Evolutionary conservation across 30 jellyfish, hydroid and myxozoan genomes (phyloP), one percentile per base, ranked within the genome.

Genomic region (Turritopsis rubra): DNA sequence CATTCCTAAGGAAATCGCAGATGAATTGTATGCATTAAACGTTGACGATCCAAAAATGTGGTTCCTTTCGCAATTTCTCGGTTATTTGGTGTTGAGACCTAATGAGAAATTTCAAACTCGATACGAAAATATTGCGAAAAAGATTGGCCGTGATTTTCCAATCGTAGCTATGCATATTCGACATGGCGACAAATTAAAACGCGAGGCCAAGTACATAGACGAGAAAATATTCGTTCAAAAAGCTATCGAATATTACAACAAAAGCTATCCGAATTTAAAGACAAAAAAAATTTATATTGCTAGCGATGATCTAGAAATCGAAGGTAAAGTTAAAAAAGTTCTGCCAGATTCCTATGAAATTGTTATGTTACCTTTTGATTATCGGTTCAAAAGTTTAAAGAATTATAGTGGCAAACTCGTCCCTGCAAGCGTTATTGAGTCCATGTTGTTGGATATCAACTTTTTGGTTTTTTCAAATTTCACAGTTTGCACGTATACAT

Each of bases 151-250:
- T 5, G 60, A 41, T 41, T 41, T 41, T 41, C 88, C 88, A 21
- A 53, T 53, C 17, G 85, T 81, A 18, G 66, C 82, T 17, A 81
- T 81, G 29, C 88, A 81, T 31, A 81, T 81, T 28, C 26, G 88
- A 54, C 88, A 81, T 26, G 88, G 88, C 27, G 88, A 81, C 65
- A 81, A 81, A 66, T 22, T 81, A 21, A 52, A 7, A 23, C 25
- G 52, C 9, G 88, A 81, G 54, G 29, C 84, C 19, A 81, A 81
- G 66, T 53, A 21, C 28, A 66, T 81, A 8, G 25, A 60, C 9
- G 85, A 29, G 28, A 23, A 24, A 13, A 54, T 52, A 0, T 81
- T 24, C 66, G 7, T 81, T 8, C 70, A 22, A 60, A 29, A 21
- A 53, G 88, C 88, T 18, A 1, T 18, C 52, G 16, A 53, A 22